Conservation (phyloP, 2,797 vertebrate genomes). For the Anomalospiza imberbis region DNA sequence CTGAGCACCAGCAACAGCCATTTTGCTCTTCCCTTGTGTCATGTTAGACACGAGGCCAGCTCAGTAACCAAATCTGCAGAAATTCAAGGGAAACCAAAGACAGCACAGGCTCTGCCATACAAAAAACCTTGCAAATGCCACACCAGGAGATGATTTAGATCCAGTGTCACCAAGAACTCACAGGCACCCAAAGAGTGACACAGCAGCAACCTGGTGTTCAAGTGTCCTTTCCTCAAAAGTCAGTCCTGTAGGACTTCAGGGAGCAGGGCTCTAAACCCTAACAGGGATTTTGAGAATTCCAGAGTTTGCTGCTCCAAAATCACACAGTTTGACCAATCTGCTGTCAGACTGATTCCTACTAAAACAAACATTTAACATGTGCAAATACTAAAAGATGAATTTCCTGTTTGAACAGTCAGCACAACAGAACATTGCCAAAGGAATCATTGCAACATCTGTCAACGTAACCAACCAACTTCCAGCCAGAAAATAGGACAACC, state of each 20-base stretch:
- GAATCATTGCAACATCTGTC: slow-evolving; percentile 67
- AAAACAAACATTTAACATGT: slow-evolving; percentile 64
- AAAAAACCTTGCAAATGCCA: background rate
- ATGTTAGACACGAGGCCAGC: background rate
- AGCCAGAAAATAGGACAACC: slow-evolving; percentile 18
- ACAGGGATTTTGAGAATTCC: background rate
- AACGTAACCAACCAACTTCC: slow-evolving; percentile 38
- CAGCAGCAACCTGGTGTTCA: background rate
- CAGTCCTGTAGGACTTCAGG: background rate
- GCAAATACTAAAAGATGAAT: slow-evolving; percentile 65
- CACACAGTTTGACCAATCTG: slow-evolving; percentile 30
- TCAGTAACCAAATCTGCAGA: background rate
- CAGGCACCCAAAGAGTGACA: background rate
- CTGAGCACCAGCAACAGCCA: background rate
- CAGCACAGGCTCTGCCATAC: background rate
- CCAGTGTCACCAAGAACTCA: background rate
- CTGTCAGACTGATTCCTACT: slow-evolving; percentile 34
- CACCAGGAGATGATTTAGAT: background rate
- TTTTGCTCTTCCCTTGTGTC: background rate
- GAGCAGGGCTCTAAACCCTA: background rate
- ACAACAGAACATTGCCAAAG: slow-evolving; percentile 46
- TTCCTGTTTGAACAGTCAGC: slow-evolving; percentile 68
- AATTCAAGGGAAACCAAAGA: background rate
- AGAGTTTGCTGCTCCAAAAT: slow-evolving; percentile 24
- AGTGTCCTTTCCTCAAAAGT: background rate